These are phyloP conservation scores for Argyresthia albistria DNA, from an alignment of 2,888 invertebrate genomes.

Conservation along the genomic window DNA sequence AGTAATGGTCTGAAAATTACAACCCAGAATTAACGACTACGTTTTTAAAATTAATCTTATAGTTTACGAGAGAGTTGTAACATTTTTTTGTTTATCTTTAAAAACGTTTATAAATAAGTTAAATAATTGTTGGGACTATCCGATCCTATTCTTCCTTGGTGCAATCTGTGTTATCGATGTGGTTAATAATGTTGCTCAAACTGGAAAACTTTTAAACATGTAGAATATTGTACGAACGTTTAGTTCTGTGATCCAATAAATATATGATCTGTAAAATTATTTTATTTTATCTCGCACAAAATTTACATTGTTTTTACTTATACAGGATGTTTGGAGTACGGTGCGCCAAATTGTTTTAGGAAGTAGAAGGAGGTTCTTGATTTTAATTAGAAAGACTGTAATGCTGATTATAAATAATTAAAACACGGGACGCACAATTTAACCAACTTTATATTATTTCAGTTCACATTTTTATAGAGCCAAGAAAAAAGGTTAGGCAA, in stretches of 20 bases:
- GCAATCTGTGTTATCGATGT: slow-evolving; percentile 34
- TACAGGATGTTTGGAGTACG: too few species aligned
- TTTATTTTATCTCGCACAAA: slow-evolving; percentile 16
- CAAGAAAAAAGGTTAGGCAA: too few species aligned
- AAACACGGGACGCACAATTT: too few species aligned
- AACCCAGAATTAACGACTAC: too few species aligned
- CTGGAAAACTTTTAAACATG: slow-evolving; percentile 52
- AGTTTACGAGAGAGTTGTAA: not conserved
- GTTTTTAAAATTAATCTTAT: not conserved
- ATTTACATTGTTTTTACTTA: too few species aligned
- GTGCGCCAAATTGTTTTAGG: too few species aligned
- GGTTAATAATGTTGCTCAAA: slow-evolving; percentile 62
- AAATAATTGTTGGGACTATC: slow-evolving; percentile 13
- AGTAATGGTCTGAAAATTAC: too few species aligned
- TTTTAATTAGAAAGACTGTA: too few species aligned
- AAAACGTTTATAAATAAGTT: slow-evolving; percentile 15
- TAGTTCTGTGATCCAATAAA: slow-evolving; percentile 64
- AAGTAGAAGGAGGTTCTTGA: too few species aligned
- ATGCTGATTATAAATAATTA: too few species aligned
- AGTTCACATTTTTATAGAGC: too few species aligned
- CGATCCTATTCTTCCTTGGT: slow-evolving; percentile 20
- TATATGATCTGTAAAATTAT: slow-evolving; percentile 39
- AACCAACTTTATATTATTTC: too few species aligned
- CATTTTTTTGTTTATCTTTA: slow-evolving; percentile 8
- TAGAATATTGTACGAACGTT: slow-evolving; percentile 55